Conservation (phyloP, 2,888 invertebrate species). For the Barypeithes pellucidus region DNA sequence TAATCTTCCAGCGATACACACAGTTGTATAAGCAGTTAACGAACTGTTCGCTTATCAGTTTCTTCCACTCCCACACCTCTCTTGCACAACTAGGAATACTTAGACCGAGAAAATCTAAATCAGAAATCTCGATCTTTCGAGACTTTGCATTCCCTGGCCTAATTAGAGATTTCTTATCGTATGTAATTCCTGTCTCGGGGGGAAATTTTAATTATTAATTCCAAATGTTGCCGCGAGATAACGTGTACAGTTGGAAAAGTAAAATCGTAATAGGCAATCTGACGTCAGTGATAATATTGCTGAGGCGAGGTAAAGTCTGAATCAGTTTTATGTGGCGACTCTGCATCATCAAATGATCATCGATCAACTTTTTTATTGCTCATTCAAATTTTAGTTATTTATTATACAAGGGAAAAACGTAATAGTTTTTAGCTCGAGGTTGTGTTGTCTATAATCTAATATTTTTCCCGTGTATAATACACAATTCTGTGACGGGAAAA, state of each 20-base stretch:
- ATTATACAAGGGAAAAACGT: no score
- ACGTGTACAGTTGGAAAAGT: conserved; percentile 16
- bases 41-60: conserved; percentile 38
- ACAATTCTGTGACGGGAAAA: no score
- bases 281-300: no score
- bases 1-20: neutral
- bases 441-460: no score
- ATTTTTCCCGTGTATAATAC: no score
- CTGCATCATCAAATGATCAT: no score
- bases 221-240: conserved; percentile 35
- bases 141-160: conserved; percentile 52
- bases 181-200: conserved; percentile 51
- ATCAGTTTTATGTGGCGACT: no score
- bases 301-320: no score
- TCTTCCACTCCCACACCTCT: conserved; percentile 44
- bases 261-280: conserved; percentile 15
- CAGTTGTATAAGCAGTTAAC: neutral
- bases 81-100: conserved; percentile 31
- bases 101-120: conserved; percentile 48
- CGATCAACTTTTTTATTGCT: no score
- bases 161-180: conserved; percentile 54
- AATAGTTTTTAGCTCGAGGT: no score
- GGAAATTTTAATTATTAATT: conserved; percentile 51
- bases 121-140: conserved; percentile 48
- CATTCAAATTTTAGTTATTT: no score